Percentiles rank a stretch among this genome's conserved stretches.
These are phyloP conservation scores for Hylaea fasciaria DNA, from an alignment of 2,888 invertebrate genomes.

Conservation along the genomic window DNA sequence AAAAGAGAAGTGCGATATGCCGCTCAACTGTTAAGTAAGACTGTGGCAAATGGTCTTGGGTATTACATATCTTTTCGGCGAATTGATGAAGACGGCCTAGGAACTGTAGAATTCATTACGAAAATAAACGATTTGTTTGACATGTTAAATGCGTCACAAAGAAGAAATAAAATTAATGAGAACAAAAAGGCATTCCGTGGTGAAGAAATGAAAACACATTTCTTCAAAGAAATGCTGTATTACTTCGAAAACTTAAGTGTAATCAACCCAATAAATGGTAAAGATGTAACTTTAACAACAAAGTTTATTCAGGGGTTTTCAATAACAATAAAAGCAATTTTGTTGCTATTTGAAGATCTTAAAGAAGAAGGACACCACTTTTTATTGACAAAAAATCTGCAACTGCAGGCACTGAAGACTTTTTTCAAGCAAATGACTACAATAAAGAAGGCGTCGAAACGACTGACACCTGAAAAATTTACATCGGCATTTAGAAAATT, in stretches of 20 bases:
- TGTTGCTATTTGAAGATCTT: constrained; percentile 36
- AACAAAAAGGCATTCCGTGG: constrained; percentile 6
- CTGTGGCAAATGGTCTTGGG: constrained; percentile 42
- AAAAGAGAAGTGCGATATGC: constrained; percentile 29
- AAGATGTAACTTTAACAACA: constrained; percentile 10
- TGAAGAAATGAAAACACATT: constrained; percentile 1
- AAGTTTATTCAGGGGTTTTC: constrained; percentile 30
- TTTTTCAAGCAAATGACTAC: background rate
- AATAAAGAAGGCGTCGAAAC: background rate
- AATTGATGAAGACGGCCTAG: constrained; percentile 31
- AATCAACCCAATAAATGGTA: background rate
- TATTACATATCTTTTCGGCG: constrained; percentile 34
- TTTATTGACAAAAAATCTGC: constrained; percentile 13
- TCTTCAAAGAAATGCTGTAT: constrained; percentile 8
- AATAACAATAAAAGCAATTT: constrained; percentile 40
- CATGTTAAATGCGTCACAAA: constrained; percentile 5
- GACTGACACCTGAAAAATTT: constrained; percentile 13
- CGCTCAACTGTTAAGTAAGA: constrained; percentile 37
- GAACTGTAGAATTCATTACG: constrained; percentile 40
- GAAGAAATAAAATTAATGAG: background rate
- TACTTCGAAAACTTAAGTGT: constrained; percentile 17
- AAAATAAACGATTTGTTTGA: constrained; percentile 37
- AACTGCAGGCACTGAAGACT: background rate
- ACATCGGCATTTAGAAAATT: constrained; percentile 2
- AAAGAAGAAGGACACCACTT: constrained; percentile 35